Evolutionary conservation across 2,113 vertebrate genomes (phyloP).

Genomic region (Eptesicus fuscus): DNA sequence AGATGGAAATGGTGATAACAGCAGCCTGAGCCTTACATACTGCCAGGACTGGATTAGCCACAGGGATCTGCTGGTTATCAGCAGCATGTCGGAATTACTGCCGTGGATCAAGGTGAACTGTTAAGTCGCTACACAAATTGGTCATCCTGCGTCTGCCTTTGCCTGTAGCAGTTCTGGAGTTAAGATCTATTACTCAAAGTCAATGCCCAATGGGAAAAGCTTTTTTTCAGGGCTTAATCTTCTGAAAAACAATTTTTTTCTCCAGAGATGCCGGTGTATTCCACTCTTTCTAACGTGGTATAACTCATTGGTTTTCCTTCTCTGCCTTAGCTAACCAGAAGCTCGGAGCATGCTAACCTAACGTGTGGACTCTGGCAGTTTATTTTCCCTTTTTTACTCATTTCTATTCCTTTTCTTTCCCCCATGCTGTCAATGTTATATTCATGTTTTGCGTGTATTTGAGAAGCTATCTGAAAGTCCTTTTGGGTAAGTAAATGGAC

Average conservation of each 20-base stretch:
- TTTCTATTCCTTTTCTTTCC: not conserved
- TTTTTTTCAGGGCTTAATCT: not conserved
- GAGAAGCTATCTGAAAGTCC: not conserved
- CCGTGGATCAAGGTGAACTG: not conserved
- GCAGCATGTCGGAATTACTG: not conserved
- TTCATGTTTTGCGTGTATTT: not conserved
- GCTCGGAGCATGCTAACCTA: not conserved
- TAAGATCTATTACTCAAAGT: not conserved
- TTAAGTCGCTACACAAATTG: not conserved
- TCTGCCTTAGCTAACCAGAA: not conserved
- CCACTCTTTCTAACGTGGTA: not conserved
- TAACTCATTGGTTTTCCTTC: not conserved
- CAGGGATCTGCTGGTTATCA: no score
- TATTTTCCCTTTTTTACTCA: not conserved
- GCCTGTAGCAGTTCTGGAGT: not conserved
- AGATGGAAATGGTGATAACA: not conserved
- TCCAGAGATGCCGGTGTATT: not conserved
- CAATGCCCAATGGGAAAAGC: not conserved
- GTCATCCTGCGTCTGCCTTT: not conserved
- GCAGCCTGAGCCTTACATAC: fast-evolving
- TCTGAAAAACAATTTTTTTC: not conserved
- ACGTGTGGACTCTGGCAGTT: not conserved
- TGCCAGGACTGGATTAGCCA: no score
- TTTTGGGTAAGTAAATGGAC: not conserved
- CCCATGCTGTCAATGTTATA: not conserved